These are phyloP conservation scores for Synanthedon andrenaeformis DNA, from an alignment of 2,888 invertebrate genomes.

Conservation along the genomic window DNA sequence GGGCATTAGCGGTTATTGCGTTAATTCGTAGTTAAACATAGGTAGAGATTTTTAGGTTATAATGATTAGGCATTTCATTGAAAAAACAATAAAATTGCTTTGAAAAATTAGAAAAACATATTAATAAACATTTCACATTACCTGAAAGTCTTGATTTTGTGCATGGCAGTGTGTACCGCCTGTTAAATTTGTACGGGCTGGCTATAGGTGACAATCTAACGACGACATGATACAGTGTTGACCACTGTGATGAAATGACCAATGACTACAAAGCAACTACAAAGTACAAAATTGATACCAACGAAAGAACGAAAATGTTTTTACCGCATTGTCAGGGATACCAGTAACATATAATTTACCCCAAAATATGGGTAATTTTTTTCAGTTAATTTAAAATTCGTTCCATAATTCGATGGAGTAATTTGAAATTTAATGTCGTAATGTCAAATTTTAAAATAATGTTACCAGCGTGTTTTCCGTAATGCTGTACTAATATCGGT, in stretches of 20 bases:
- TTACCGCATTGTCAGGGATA: slow-evolving; percentile 8
- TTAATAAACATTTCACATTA: slow-evolving; percentile 16
- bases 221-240: slow-evolving; percentile 40
- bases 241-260: slow-evolving; percentile 7
- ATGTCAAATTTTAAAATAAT: too few relatives aligned
- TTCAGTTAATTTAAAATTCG: neutral
- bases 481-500: too few relatives aligned
- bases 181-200: slow-evolving; percentile 59
- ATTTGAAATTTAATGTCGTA: too few relatives aligned
- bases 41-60: neutral
- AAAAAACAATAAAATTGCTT: neutral
- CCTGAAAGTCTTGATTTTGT: slow-evolving; percentile 64
- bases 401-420: too few relatives aligned
- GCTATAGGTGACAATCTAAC: slow-evolving; percentile 52
- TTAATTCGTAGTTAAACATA: neutral
- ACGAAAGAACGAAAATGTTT: slow-evolving; percentile 10
- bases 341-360: slow-evolving; percentile 2
- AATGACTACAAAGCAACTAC: too few relatives aligned
- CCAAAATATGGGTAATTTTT: neutral
- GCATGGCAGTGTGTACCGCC: slow-evolving; percentile 62
- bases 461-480: too few relatives aligned
- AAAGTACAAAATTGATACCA: neutral
- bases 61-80: neutral
- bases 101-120: neutral
- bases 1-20: neutral